Conservation (phyloP, 1,140 invertebrate species). For the Drosophila baimaii region DNA sequence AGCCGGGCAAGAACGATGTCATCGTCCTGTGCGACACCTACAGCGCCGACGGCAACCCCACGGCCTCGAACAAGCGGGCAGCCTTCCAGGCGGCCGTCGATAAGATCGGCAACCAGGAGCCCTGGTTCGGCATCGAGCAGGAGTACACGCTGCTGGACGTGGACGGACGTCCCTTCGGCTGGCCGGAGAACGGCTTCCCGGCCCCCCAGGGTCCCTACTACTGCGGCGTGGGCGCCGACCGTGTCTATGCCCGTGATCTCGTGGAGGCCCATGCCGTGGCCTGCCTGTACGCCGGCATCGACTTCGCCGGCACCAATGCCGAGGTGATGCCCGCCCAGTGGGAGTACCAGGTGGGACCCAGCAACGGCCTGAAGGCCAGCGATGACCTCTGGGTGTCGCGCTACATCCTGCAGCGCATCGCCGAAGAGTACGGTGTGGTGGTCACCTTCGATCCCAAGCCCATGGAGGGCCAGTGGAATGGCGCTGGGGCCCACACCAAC, state of each 20-base stretch:
- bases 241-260: conserved; percentile 96
- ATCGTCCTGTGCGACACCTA: conserved; percentile 94
- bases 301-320: conserved; percentile 95
- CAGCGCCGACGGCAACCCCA: conserved; percentile 87
- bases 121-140: conserved; percentile 97
- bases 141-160: conserved; percentile 96
- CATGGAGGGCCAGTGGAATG: conserved; percentile 94
- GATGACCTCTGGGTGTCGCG: conserved; percentile 95
- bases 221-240: conserved; percentile 97
- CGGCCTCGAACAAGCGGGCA: conserved; percentile 84
- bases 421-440: conserved; percentile 95
- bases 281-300: conserved; percentile 95
- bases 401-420: conserved; percentile 91
- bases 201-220: conserved; percentile 96
- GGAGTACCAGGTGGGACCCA: conserved; percentile 88
- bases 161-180: conserved; percentile 95
- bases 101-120: conserved; percentile 86
- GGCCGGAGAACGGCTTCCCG: conserved; percentile 96
- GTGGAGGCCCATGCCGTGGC: conserved; percentile 93
- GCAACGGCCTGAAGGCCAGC: conserved; percentile 91
- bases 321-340: conserved; percentile 96
- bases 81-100: conserved; percentile 71
- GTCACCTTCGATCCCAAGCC: conserved; percentile 94
- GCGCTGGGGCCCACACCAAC: conserved; percentile 91
- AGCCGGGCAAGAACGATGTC: conserved; percentile 90